These are phyloP conservation scores for Leptobrachium leishanense DNA, from an alignment of 2,113 vertebrate species.

Conservation along the genomic window DNA sequence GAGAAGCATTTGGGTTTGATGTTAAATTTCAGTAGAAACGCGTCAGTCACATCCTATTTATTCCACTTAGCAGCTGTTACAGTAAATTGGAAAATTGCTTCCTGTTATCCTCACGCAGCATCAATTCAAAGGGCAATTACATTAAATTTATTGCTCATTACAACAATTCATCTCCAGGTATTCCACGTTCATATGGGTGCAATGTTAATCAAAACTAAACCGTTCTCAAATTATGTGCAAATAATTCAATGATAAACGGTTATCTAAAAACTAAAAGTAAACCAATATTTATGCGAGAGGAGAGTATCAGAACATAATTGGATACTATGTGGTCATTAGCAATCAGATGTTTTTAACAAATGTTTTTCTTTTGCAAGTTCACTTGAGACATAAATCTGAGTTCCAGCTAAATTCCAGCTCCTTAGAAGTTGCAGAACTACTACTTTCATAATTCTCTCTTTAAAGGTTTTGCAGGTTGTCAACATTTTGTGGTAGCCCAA, in stretches of 20 bases:
- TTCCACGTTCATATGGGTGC: constrained; percentile 10
- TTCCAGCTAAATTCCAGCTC: too few species aligned
- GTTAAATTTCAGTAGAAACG: constrained; percentile 6
- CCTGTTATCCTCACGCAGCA: constrained; percentile 24
- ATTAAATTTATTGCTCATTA: constrained; percentile 44
- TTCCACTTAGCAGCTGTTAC: constrained; percentile 44
- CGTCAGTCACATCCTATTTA: constrained; percentile 14
- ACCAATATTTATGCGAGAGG: too few species aligned
- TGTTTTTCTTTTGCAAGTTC: too few species aligned
- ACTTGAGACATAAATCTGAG: too few species aligned
- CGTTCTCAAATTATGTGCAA: constrained; percentile 7
- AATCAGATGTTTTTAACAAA: too few species aligned
- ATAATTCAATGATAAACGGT: constrained; percentile 10
- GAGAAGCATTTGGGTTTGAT: not conserved
- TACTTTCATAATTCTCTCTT: too few species aligned
- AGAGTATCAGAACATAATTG: too few species aligned
- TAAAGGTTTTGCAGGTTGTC: too few species aligned
- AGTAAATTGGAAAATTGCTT: constrained; percentile 41
- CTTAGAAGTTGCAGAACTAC: too few species aligned
- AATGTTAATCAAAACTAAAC: constrained; percentile 33
- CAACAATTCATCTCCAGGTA: constrained; percentile 42
- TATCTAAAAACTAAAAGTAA: not conserved
- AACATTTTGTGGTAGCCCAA: too few species aligned
- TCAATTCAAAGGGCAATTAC: constrained; percentile 46
- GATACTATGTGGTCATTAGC: too few species aligned